Base-by-base conservation (phyloP, 2,888 invertebrate genomes). In the Habroteleia sp. region DNA sequence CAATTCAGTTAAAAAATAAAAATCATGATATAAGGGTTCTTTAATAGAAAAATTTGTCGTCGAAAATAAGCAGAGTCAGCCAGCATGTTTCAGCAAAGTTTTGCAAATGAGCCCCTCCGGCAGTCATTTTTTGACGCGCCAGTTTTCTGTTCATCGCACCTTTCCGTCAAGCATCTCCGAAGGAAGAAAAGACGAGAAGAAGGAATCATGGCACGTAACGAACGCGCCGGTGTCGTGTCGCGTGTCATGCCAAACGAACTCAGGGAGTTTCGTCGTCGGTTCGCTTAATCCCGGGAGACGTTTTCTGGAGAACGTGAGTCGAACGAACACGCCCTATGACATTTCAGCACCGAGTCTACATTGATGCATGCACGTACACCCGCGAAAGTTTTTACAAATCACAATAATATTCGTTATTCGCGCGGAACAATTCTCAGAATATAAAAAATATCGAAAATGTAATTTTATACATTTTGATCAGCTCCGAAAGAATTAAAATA, bases 191-290 rank as follows among this genome's bases (percentile, higher is more conserved):
- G 17, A 17, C 10, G 33, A 2, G 13, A 25, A 16, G 50, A 39
- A 58, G 54, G 16, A 73, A 73, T 31, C 13, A 44, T 27, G 20
- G 52, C 50, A 42, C 25, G 58, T 65, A 65, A 65, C 41, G 58
- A 65, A 50, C 37, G 37, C 35, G 23, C 48, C 44, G 62, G 46
- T 62, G 50, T 62, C 48, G 62, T 56, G 65, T 77, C 54, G 66
- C 63, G 63, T 63, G 75, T 75, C 73, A 75, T 54, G 50, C 46
- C 56, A 73, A 73, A 74, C 74, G 68, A 75, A 60, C 65, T 63
- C 37, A 44, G 74, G 56, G 72, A 75, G 48, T 77, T 75, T 68
- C 46, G 48, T 69, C 60, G 68, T 58, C 39, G 37, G 48, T 60
- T 66, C 44, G 62, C 62, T 73, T 73, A 69, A 75, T 77, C 75